A percentile compares a stretch with the other conserved stretches of the same genome.
Conservation (phyloP, 2,797 vertebrate genomes). For the Orientallactaga sibirica region DNA sequence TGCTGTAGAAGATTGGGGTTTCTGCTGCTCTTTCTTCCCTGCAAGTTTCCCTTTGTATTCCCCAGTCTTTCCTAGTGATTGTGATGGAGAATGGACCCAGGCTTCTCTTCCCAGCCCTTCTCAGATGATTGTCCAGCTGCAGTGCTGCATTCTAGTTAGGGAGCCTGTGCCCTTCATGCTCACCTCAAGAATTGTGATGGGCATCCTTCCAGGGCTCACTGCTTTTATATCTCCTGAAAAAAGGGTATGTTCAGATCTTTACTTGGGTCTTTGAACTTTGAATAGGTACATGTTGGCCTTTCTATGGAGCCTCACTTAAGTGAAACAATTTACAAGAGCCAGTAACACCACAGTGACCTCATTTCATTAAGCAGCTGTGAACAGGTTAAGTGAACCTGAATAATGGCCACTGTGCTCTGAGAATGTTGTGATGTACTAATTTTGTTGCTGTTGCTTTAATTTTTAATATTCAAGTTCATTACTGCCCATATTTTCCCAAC, state of each 20-base stretch:
- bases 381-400: conserved; percentile 67
- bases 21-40: conserved; percentile 39
- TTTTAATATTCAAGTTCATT: not conserved
- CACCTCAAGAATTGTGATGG: not conserved
- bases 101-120: not conserved
- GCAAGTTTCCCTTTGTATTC: conserved; percentile 41
- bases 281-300: conserved; percentile 40
- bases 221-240: not conserved
- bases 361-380: conserved; percentile 68
- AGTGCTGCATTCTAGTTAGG: not conserved
- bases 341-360: conserved; percentile 58
- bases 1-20: conserved; percentile 39
- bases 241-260: not conserved
- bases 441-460: not conserved
- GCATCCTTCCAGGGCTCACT: not conserved
- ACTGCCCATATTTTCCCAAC: not conserved
- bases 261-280: not conserved
- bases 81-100: not conserved
- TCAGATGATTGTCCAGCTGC: conserved; percentile 24
- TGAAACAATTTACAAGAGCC: conserved; percentile 53
- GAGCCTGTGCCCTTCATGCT: not conserved
- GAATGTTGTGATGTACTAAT: not conserved
- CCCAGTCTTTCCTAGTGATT: conserved; percentile 37
- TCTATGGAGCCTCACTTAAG: conserved; percentile 44
- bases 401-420: conserved; percentile 1